Conservation (phyloP, 2,888 invertebrate genomes). For the Macroteleia sp. region DNA sequence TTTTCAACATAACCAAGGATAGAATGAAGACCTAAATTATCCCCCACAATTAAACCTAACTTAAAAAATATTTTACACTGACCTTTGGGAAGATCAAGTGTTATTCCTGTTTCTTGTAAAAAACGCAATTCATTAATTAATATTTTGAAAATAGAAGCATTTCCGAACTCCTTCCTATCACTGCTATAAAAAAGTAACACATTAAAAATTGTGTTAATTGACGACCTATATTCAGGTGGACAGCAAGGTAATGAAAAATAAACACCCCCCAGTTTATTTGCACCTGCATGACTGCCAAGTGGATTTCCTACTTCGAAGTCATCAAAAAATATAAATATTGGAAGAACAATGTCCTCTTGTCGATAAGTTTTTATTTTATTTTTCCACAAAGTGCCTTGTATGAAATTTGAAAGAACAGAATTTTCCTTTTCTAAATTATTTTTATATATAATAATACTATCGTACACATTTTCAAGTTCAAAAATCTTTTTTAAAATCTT, state of each 20-base stretch:
- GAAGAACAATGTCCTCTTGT: conserved; percentile 2
- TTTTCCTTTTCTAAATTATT: conserved; percentile 3
- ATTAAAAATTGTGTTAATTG: conserved; percentile 11
- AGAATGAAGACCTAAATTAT: conserved; percentile 28
- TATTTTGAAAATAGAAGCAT: conserved; percentile 9
- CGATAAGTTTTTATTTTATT: conserved; percentile 1
- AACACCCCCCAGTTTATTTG: conserved; percentile 19
- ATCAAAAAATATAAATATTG: conserved; percentile 31
- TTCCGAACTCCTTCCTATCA: conserved; percentile 28
- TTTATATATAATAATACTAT: conserved; percentile 3
- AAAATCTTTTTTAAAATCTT: background rate
- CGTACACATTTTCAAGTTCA: background rate
- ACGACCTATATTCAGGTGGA: conserved; percentile 24
- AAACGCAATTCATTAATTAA: conserved; percentile 16
- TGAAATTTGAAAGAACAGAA: conserved; percentile 12
- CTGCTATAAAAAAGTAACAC: conserved; percentile 28
- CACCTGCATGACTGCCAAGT: conserved; percentile 5
- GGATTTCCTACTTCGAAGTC: conserved; percentile 31
- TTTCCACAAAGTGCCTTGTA: conserved; percentile 26
- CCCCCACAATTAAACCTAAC: conserved; percentile 13
- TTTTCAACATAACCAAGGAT: conserved; percentile 32
- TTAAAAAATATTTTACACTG: conserved; percentile 30
- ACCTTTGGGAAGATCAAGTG: conserved; percentile 11
- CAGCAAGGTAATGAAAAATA: conserved; percentile 28
- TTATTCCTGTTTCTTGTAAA: conserved; percentile 44